Evolutionary conservation across 2,113 vertebrate genomes (phyloP), one percentile per base, ranked within the genome.

Genomic region (Salvelinus sp.): DNA sequence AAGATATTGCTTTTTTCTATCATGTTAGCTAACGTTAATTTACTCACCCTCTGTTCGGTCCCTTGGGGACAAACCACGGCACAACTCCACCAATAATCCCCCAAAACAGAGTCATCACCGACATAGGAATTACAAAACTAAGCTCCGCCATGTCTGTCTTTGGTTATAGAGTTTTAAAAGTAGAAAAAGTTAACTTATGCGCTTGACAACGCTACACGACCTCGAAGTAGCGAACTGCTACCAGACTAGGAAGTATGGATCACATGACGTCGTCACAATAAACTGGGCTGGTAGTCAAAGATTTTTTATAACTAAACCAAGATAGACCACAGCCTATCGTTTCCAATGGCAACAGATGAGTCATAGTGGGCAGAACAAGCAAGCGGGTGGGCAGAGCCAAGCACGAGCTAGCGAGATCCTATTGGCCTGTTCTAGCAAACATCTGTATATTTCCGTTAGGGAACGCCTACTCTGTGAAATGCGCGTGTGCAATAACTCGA

Each of bases 21-120:
- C 16, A 54, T 18, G 82, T 85, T 86, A 73, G 33, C 0, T 4
- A 90, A 25, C 25, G 25, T 25, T 25, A 25, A 85, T 79, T 28
- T 69, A 94, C 96, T 95, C 79, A 98, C 97, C 97, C 97, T 86
- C 93, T 92, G 88, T 98, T 98, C 1, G 97, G 96, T 81, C 96
- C 96, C 89, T 97, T 98, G 1, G 96, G 97, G 60, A 98, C 92
- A 14, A 98, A 94, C 91, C 94, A 96, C 25, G 97, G 97, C 66
- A 98, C 88, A 1, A 97, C 84, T 54, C 94, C 93, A 48, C 97
- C 97, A 69, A 98, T 89, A 44, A 96, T 6, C 3, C 90, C 95
- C 97, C 97, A 98, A 82, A 98, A 97, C 77, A 96, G 90, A 7
- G 94, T 97, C 95, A 98, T 95, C 57, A 98, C 96, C 3, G 92